phyloP scores from a whole-genome alignment of 2,888 invertebrate species.

The Horisme vitalbata region DNA sequence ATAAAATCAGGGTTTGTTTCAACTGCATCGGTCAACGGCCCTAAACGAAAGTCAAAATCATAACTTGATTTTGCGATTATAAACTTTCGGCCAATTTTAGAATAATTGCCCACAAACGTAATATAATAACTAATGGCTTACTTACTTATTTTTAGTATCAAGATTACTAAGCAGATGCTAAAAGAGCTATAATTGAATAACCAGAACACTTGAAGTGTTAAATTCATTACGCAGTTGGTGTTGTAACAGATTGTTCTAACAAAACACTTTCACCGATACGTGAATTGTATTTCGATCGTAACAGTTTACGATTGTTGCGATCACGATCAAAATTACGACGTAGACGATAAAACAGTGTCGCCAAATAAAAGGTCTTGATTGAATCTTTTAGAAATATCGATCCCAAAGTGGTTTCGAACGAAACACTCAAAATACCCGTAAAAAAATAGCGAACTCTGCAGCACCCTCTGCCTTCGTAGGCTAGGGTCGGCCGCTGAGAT shows the following conservation, averaged over 20 bases:
- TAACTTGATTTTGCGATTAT: conserved; percentile 3
- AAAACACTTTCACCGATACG: conserved; percentile 31
- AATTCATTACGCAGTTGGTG: conserved; percentile 28
- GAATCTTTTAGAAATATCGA: conserved; percentile 12
- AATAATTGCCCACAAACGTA: conserved; percentile 4
- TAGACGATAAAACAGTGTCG: conserved; percentile 25
- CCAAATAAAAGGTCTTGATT: conserved; percentile 13
- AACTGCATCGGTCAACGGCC: conserved; percentile 35
- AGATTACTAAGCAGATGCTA: conserved; percentile 17
- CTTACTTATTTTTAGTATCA: too few species aligned
- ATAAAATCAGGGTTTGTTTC: conserved; percentile 56
- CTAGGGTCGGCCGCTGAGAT: conserved; percentile 22
- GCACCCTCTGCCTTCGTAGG: conserved; percentile 30
- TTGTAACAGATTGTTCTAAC: conserved; percentile 31
- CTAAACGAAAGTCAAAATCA: conserved; percentile 14
- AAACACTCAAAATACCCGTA: conserved; percentile 17
- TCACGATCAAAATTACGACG: conserved; percentile 27
- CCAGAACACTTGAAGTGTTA: conserved; percentile 23
- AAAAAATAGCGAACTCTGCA: conserved; percentile 33
- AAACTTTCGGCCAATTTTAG: not conserved
- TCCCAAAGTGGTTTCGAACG: conserved; percentile 12
- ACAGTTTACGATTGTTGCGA: conserved; percentile 27
- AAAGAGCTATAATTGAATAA: conserved; percentile 10
- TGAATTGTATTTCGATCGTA: conserved; percentile 30
- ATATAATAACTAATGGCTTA: too few species aligned